These are phyloP conservation scores for human (Homo sapiens) DNA, from an alignment of 2,113 vertebrate species.

Conservation along the genomic window GRCh38 chr7:91918001-91918500, in stretches of 20 bases:
- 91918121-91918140: background rate
- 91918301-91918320: background rate
- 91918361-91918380: background rate
- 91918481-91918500: background rate
- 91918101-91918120: background rate
- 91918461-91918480: background rate
- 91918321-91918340: background rate
- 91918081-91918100: constrained; percentile 28
- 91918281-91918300: background rate
- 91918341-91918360: background rate
- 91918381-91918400: background rate
- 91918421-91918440: background rate
- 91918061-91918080: background rate
- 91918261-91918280: background rate
- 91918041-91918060: constrained; percentile 15
- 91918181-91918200: background rate
- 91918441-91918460: background rate
- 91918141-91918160: background rate
- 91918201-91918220: background rate
- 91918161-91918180: background rate
- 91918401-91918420: background rate
- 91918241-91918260: background rate
- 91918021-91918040: constrained; percentile 40
- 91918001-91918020: constrained; percentile 29
- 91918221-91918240: constrained; percentile 5